Conservation (phyloP, 2,113 vertebrate genomes). For the Danionella cerebrum region DNA sequence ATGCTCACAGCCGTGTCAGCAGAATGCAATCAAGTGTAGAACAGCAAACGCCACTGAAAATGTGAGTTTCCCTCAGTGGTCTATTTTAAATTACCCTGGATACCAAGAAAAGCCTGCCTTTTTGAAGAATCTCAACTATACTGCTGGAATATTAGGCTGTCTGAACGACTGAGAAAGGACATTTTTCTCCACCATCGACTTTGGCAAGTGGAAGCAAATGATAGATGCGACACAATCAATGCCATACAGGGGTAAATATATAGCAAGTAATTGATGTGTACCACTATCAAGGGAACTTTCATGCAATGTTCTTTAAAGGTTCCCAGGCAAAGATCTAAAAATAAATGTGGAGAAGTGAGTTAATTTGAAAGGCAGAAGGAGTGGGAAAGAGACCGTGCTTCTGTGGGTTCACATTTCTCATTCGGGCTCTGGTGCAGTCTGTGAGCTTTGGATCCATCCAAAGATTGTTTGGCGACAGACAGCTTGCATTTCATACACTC, state of each 20-base stretch:
- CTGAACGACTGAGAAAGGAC: not conserved
- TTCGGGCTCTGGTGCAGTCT: conserved; percentile 42
- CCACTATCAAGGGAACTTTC: conserved; percentile 6
- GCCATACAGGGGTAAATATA: not conserved
- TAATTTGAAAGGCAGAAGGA: conserved; percentile 56
- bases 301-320: conserved; percentile 2
- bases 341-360: conserved; percentile 52
- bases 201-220: not conserved
- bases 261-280: not conserved
- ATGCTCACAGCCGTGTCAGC: conserved; percentile 22
- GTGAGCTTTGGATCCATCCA: conserved; percentile 50
- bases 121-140: conserved; percentile 12
- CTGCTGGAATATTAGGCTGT: not conserved
- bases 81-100: conserved; percentile 21
- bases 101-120: conserved; percentile 10
- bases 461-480: conserved; percentile 28
- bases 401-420: conserved; percentile 51
- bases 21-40: conserved; percentile 38
- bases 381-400: conserved; percentile 52
- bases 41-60: conserved; percentile 16
- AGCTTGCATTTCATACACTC: conserved; percentile 48
- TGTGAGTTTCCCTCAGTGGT: conserved; percentile 25
- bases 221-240: not conserved
- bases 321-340: conserved; percentile 39
- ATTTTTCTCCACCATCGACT: not conserved